Evolutionary conservation across 2,797 vertebrate species (phyloP), one percentile per base, ranked within the genome.

Genomic region (Rhynchonycteris naso): DNA sequence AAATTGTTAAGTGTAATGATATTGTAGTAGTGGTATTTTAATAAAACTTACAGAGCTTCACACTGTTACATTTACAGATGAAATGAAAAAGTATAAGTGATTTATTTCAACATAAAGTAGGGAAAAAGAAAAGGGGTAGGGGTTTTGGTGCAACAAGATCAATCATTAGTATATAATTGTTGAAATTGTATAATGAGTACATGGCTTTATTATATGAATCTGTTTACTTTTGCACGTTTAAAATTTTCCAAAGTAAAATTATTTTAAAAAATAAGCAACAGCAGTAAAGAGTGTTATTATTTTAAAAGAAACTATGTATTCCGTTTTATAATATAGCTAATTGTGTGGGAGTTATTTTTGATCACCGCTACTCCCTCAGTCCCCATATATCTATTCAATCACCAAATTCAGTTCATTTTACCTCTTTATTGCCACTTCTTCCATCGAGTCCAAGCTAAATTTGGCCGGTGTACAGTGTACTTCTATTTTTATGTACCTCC

Each of bases 161-260:
- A 9, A 14, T 82, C 16, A 65, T 66, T 65, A 89, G 50, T 65
- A 79, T 19, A 43, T 76, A 81, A 79, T 1, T 69, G 26, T 43
- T 71, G 88, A 74, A 66, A 92, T 28, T 47, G 21, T 54, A 72
- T 56, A 30, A 35, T 35, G 14, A 7, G 19, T 54, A 83, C 28
- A 56, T 30, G 50, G 8, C 7, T 79, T 52, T 38, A 50, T 54
- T 80, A 54, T 35, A 58, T 35, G 69, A 80, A 9, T 65, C 33
- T 63, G 54, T 65, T 91, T 69, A 90, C 12, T 88, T 95, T 63
- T 68, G 69, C 28, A 92, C 54, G 19, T 80, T 72, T 94, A 35
- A 66, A 74, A 58, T 59, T 79, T 71, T 59, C 47, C 61, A 85
- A 11, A 71, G 72, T 47, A 81, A 88, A 83, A 84, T 58, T 50